Evolutionary conservation across 2,113 vertebrate species (phyloP).

Genomic region (Leiothrix lutea): DNA sequence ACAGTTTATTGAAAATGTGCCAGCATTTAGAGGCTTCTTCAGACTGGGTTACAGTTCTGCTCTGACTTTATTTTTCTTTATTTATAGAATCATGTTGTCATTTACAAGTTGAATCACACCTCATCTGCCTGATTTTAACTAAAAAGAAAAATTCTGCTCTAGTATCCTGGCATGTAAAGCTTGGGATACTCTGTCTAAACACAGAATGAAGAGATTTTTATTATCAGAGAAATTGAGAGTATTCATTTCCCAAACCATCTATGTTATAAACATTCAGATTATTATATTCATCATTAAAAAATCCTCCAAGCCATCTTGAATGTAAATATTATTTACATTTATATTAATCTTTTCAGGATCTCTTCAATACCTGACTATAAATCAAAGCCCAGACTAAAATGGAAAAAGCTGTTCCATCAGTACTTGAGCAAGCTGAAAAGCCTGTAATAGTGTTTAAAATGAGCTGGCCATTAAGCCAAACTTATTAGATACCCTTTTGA

Average conservation of each 20-base stretch:
- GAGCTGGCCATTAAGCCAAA: neutral
- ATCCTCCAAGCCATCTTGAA: neutral
- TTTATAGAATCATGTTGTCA: neutral
- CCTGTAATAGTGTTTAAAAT: neutral
- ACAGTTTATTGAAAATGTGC: neutral
- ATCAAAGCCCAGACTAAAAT: neutral
- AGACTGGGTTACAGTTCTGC: neutral
- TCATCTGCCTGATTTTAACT: neutral
- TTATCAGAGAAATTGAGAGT: neutral
- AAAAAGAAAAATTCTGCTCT: neutral
- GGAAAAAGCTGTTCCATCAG: neutral
- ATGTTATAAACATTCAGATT: neutral
- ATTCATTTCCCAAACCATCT: neutral
- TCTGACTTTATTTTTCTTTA: neutral
- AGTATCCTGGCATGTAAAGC: neutral
- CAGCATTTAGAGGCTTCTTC: neutral
- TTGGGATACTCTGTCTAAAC: neutral
- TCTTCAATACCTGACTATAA: neutral
- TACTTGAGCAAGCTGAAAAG: neutral
- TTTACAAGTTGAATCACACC: neutral
- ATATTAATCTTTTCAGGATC: neutral
- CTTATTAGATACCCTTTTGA: neutral
- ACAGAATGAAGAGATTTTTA: neutral
- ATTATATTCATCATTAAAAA: neutral
- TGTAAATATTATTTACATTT: constrained; percentile 14